phyloP scores from a whole-genome alignment of 2,797 vertebrate species.

The Uromys caudimaculatus region DNA sequence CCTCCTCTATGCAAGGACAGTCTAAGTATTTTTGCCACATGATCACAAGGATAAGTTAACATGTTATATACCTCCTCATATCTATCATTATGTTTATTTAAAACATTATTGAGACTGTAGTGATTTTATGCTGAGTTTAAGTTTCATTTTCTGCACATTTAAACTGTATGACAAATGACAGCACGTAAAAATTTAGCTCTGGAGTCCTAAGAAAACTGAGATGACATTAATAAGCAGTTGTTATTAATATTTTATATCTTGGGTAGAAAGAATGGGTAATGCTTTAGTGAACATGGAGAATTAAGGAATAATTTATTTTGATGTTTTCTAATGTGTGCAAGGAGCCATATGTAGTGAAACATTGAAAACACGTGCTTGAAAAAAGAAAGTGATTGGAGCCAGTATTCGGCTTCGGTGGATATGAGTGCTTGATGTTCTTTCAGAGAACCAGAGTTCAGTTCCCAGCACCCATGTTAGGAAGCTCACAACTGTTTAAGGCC shows the following conservation, averaged over 20 bases:
- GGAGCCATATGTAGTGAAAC: neutral
- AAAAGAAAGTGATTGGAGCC: neutral
- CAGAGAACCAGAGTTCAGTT: neutral
- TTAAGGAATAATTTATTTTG: neutral
- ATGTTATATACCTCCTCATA: neutral
- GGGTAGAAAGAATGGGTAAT: neutral
- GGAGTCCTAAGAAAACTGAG: neutral
- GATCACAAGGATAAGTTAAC: slow-evolving; percentile 4
- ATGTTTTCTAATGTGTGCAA: neutral
- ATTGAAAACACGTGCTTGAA: too few relatives aligned
- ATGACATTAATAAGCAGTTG: neutral
- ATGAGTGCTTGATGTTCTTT: neutral
- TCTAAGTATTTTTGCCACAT: neutral
- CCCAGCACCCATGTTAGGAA: neutral
- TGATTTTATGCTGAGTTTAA: neutral
- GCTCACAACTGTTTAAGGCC: neutral
- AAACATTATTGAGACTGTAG: neutral
- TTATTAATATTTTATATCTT: neutral
- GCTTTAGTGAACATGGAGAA: neutral
- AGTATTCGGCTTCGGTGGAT: too few relatives aligned
- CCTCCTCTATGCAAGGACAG: neutral
- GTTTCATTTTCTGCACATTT: slow-evolving; percentile 1
- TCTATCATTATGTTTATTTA: neutral
- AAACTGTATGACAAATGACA: neutral
- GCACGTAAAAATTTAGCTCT: neutral